Evolutionary conservation across 1,140 invertebrate genomes (phyloP), one percentile per base, ranked within the genome.

Genomic region (Oryzaephilus surinamensis): DNA sequence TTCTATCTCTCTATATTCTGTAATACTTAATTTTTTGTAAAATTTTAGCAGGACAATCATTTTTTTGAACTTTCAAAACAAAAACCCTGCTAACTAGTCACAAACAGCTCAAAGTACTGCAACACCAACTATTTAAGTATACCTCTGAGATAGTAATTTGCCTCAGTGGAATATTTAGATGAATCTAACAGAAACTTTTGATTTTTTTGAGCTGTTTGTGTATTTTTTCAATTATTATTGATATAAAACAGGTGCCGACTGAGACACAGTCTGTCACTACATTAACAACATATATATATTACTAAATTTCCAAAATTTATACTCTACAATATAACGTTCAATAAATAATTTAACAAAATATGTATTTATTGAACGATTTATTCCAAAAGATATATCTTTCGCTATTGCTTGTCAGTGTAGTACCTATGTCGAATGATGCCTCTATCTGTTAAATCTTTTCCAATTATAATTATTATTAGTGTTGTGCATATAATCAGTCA

Each of bases 231-330:
- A n/a, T n/a, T n/a, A n/a, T n/a, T n/a, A n/a, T n/a, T n/a, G n/a
- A n/a, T n/a, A n/a, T 11, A 35, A 46, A 50, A 30, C 49, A 51
- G 49, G 49, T 48, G 49, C 49, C 49, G 49, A 51, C 49, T 51
- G 49, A 51, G 35, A 35, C 28, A 38, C 36, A 17, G 15, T 30
- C 35, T 28, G 21, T 36, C 33, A 36, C 36, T 37, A 38, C 36
- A 28, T 13, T 38, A n/a, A 38, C 36, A 38, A 38, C 36, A 20
- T 28, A 30, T 12, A 13, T 8, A 26, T 14, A n/a, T n/a, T n/a
- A n/a, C n/a, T n/a, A n/a, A n/a, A n/a, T n/a, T n/a, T 27, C 19
- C 34, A 15, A 16, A 11, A 17, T 42, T 15, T 43, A 30, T 43
- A 33, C 32, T 29, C 10, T 23, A 21, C 26, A 15, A 4, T 4